Base-by-base conservation (phyloP, 2,113 vertebrate genomes). In the Microcebus ravelobensis region DNA sequence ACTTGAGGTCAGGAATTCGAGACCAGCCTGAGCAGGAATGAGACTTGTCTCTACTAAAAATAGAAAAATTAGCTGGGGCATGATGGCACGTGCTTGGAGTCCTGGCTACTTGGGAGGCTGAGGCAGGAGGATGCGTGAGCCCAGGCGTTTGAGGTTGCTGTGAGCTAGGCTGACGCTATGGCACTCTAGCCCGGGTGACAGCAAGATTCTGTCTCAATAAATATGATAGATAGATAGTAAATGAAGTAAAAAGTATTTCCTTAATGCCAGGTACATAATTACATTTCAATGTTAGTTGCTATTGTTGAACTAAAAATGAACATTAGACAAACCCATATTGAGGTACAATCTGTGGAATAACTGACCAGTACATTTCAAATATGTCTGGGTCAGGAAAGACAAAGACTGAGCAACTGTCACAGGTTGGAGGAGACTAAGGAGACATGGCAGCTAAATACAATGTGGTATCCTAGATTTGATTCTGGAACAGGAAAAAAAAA, bases 221-320 rank as follows among this genome's bases (percentile, higher is more conserved):
- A 55, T 55, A 55, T 11, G 50, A 52, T 52, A 17, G 50, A 52
- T 55, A 90, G 36, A 61, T 91, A 82, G 18, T 70, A 91, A 81
- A 45, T 95, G 81, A 94, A 34, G 21, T 86, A 68, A 94, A 82
- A 86, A 93, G 57, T 70, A 20, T 96, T 81, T 94, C 55, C 20
- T n/a, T 83, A 45, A 34, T 90, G 10, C 39, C 15, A 82, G n/a
- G 34, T 96, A 8, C 34, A 59, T 84, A 87, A 34, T 94, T 73
- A 76, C 63, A 90, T 45, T 20, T 94, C 31, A 70, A 31, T 85
- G 29, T 88, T 84, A 93, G 20, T 27, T 95, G 45, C 45, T 93
- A 4, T 92, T 83, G 48, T 90, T 89, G n/a, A 93, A 70, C n/a
- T 96, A 94, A 96, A 92, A 89, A 95, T 84, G 48, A 9, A 79